Evolutionary conservation across 2,113 vertebrate species (phyloP), one percentile per base, ranked within the genome.

Genomic region (Plecotus auritus): DNA sequence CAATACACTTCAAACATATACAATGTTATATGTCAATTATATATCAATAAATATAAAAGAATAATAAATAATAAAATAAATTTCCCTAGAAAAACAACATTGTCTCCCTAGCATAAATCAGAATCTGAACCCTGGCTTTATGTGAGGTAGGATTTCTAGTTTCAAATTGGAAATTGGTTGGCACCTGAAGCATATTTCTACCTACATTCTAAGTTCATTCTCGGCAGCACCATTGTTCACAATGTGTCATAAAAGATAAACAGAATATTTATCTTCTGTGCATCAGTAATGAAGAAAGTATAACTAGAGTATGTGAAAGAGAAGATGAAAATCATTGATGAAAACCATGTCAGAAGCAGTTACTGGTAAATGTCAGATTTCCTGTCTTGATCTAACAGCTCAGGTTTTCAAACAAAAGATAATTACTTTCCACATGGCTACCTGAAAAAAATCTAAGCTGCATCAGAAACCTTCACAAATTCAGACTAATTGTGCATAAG

Each of bases 271-370:
- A 59, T 64, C 37, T 56, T 87, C 70, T 56, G 23, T 93, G 66
- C 14, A 82, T 90, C 70, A 81, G 64, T 78, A 95, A 96, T 95
- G 40, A 94, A 92, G 47, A 82, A 94, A 90, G 12, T 67, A 37
- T 14, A 91, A 69, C 56, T 22, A 81, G 18, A 92, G 32, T 59
- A 96, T 88, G 28, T 69, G 4, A 30, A 85, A 77, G 45, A 85
- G 49, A 85, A 23, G 73, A 87, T 77, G 76, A 94, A 92, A 96
- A 96, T 85, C 72, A 97, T 90, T 94, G 87, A 92, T 94, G 90
- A 97, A 96, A 97, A 69, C 59, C 37, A 40, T 47, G 72, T 95
- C 84, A 97, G 67, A 78, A 94, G 20, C 8, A 22, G 67, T 93
- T 97, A 90, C 16, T 82, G 66, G 77, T 85, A 91, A 95, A 90